Evolutionary conservation across 2,888 invertebrate species (phyloP).

Genomic region (Pristionchus fissidentatus): DNA sequence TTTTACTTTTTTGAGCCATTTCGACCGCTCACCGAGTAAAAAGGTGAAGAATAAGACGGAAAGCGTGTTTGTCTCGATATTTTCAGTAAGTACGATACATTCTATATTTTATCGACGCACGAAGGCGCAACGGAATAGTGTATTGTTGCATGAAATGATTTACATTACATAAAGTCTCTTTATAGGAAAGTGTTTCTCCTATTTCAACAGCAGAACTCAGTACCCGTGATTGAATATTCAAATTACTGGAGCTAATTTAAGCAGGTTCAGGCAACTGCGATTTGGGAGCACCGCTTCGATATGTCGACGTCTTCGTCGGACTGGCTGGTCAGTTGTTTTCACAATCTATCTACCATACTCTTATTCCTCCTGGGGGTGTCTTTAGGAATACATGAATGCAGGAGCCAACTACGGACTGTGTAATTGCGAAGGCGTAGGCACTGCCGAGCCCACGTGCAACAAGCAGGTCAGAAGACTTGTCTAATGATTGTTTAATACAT

Average conservation of each 20-base stretch:
- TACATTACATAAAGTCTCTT: too few relatives aligned
- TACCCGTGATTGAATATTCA: too few relatives aligned
- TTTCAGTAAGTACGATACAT: too few relatives aligned
- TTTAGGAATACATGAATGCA: background rate
- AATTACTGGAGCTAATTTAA: too few relatives aligned
- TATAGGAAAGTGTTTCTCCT: background rate
- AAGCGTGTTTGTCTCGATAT: too few relatives aligned
- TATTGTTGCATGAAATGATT: too few relatives aligned
- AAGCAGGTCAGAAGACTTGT: conserved; percentile 52
- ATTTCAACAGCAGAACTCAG: background rate
- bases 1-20: too few relatives aligned
- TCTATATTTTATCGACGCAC: too few relatives aligned
- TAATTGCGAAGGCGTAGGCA: conserved; percentile 61
- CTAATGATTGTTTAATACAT: background rate
- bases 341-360: background rate
- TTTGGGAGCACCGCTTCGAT: conserved; percentile 60
- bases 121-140: too few relatives aligned
- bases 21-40: too few relatives aligned
- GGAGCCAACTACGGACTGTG: conserved; percentile 72
- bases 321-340: conserved; percentile 52
- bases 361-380: background rate
- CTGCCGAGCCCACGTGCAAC: conserved; percentile 65
- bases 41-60: too few relatives aligned
- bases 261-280: conserved; percentile 56
- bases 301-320: conserved; percentile 68